phyloP scores from a whole-genome alignment of 2,888 invertebrate species.

The Elysia crispata region DNA sequence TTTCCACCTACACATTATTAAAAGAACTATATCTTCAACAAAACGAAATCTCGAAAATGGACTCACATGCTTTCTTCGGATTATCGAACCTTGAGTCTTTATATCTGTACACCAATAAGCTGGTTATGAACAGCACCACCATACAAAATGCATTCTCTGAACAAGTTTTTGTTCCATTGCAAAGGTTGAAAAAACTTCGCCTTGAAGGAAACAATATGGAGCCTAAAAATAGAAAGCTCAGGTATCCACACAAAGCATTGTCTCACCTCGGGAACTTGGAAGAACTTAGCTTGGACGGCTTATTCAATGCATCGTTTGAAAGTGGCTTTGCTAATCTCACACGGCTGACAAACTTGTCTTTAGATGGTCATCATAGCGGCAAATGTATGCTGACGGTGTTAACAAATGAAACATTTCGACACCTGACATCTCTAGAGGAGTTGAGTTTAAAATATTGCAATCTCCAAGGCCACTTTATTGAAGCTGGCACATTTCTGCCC shows the following conservation, averaged over 20 bases:
- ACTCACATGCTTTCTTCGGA: background rate
- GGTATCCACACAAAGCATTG: constrained; percentile 45
- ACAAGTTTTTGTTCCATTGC: background rate
- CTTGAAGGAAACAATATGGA: background rate
- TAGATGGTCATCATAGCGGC: background rate
- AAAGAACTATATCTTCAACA: background rate
- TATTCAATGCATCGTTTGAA: constrained; percentile 26
- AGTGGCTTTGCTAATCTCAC: constrained; percentile 29
- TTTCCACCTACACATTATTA: background rate
- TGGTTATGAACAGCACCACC: background rate
- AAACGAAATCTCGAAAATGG: background rate
- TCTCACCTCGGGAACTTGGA: constrained; percentile 26
- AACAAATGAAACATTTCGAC: constrained; percentile 3
- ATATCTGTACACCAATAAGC: background rate
- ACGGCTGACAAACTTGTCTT: background rate
- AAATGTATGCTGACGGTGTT: background rate
- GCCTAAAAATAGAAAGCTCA: background rate
- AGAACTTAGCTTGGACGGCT: constrained; percentile 42
- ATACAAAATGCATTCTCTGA: background rate
- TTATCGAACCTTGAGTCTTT: background rate
- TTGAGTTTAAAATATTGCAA: constrained; percentile 16
- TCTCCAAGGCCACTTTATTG: background rate
- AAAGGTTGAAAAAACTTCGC: background rate
- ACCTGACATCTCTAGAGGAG: background rate
- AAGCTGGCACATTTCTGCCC: constrained; percentile 2